Conservation (phyloP, 2,888 invertebrate species). For the Apoda limacodes region DNA sequence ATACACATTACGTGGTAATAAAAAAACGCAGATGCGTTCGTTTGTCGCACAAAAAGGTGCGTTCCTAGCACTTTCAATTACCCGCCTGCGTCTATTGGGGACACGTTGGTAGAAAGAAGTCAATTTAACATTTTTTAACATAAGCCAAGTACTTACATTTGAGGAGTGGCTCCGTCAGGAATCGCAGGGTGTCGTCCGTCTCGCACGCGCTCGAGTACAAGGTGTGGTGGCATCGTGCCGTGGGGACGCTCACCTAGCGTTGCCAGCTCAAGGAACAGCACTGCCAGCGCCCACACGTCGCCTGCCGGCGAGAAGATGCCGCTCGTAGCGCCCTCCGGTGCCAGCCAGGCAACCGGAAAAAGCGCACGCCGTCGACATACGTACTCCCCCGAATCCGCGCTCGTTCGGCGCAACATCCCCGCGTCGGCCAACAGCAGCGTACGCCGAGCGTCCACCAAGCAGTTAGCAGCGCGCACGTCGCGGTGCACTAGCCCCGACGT, state of each 20-base stretch:
- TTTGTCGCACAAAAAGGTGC: no score
- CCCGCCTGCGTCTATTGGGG: no score
- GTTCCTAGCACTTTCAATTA: no score
- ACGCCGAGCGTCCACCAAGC: conserved; percentile 78
- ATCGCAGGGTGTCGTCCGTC: conserved; percentile 74
- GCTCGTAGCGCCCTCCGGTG: conserved; percentile 83
- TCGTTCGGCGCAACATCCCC: conserved; percentile 74
- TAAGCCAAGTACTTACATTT: conserved; percentile 35
- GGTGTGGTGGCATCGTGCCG: conserved; percentile 79
- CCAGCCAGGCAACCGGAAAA: conserved; percentile 92
- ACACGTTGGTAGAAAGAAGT: no score
- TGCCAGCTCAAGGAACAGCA: conserved; percentile 84
- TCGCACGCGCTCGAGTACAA: conserved; percentile 69
- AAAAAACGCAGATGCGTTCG: no score
- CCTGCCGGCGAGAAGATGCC: conserved; percentile 86
- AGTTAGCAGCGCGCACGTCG: conserved; percentile 85
- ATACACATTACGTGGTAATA: no score
- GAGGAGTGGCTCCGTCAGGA: conserved; percentile 65
- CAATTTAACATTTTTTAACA: no score
- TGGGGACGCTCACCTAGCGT: conserved; percentile 92
- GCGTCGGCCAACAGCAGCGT: conserved; percentile 85
- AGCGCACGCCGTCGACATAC: conserved; percentile 84
- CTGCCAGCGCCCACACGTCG: conserved; percentile 91
- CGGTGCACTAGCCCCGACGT: conserved; percentile 85
- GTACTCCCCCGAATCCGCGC: conserved; percentile 79